A percentile compares a stretch with the other conserved stretches of the same genome.
Evolutionary conservation across 1,140 invertebrate species (phyloP).

Genomic region (Polypedilum pembai): DNA sequence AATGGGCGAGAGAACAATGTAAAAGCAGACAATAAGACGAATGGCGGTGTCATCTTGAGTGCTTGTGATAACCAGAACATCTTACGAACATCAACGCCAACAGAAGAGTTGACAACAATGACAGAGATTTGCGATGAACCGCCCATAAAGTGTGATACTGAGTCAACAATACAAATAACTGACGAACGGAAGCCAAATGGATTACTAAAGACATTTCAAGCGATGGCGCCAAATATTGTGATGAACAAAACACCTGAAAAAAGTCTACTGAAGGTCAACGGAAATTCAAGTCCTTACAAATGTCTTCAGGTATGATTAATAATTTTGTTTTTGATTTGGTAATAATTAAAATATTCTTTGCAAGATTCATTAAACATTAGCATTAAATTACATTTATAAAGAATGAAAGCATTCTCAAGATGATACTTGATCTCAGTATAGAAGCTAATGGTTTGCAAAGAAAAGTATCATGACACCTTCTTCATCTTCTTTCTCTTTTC

Average conservation of each 20-base stretch:
- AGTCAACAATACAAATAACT: background rate
- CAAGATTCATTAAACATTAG: too few species aligned
- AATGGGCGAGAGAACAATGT: conserved; percentile 30
- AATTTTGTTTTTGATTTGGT: background rate
- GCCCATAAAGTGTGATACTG: conserved; percentile 15
- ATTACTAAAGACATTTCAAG: conserved; percentile 6
- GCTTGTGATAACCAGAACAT: background rate
- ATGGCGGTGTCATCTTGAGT: background rate
- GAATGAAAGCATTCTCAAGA: background rate
- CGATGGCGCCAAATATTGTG: background rate
- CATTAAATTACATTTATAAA: too few species aligned
- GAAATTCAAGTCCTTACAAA: conserved; percentile 21
- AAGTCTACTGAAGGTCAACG: conserved; percentile 4
- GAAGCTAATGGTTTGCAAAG: background rate
- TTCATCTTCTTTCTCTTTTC: background rate
- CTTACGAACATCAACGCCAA: conserved; percentile 23
- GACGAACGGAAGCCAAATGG: conserved; percentile 18
- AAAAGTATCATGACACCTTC: background rate
- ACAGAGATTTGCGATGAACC: background rate
- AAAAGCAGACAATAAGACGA: background rate
- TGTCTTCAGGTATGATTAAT: background rate
- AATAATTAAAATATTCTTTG: background rate
- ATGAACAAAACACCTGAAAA: background rate
- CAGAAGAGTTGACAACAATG: background rate
- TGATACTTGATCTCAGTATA: conserved; percentile 10